Evolutionary conservation across 2,797 vertebrate species (phyloP).

Genomic region (Alectoris magna): DNA sequence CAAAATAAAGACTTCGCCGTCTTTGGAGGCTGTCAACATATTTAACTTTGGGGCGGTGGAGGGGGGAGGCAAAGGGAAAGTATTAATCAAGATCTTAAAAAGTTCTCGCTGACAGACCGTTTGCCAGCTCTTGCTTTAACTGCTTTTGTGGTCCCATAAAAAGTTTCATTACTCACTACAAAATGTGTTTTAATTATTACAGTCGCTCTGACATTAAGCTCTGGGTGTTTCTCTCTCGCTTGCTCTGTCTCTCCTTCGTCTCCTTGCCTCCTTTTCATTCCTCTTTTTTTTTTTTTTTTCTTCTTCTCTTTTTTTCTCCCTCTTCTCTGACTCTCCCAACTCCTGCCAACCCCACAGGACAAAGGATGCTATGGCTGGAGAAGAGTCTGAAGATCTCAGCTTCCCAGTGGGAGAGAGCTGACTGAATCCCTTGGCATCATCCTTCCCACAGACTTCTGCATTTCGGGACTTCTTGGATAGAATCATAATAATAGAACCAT

Average conservation of each 20-base stretch:
- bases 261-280: background rate
- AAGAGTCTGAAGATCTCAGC: background rate
- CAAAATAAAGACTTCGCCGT: conserved; percentile 6
- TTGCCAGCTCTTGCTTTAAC: conserved; percentile 61
- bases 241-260: background rate
- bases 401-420: background rate
- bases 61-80: conserved; percentile 16
- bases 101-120: conserved; percentile 51
- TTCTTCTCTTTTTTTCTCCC: too few relatives aligned
- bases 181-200: conserved; percentile 63
- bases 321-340: background rate
- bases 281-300: background rate
- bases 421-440: background rate
- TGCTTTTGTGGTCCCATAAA: conserved; percentile 71
- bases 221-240: conserved; percentile 27
- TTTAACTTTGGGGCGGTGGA: background rate
- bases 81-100: conserved; percentile 61
- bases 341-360: background rate
- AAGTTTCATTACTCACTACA: conserved; percentile 65
- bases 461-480: background rate
- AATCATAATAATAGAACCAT: too few relatives aligned
- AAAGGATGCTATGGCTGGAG: background rate
- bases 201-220: conserved; percentile 47
- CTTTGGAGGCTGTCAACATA: conserved; percentile 35
- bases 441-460: background rate